Conservation (phyloP, 2,888 invertebrate species). For the Nomada ferruginata region DNA sequence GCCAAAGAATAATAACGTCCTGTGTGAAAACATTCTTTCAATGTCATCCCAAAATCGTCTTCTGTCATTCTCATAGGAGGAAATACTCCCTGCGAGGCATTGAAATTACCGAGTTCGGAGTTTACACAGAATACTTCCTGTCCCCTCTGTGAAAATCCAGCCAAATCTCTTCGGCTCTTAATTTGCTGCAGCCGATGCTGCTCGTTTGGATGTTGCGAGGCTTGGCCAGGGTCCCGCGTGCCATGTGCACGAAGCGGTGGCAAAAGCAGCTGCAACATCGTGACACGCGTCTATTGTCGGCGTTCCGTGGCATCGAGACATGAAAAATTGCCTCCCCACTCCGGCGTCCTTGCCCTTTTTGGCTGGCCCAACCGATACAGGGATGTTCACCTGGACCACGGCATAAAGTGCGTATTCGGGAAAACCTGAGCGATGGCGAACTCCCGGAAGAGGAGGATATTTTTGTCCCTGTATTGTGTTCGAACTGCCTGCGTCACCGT, state of each 20-base stretch:
- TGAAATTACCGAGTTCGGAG: slow-evolving; percentile 8
- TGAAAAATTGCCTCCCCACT: slow-evolving; percentile 80
- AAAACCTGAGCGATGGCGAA: slow-evolving; percentile 28
- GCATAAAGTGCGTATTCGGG: slow-evolving; percentile 53
- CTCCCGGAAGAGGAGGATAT: slow-evolving; percentile 11
- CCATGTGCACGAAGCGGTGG: slow-evolving; percentile 82
- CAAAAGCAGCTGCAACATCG: slow-evolving; percentile 81
- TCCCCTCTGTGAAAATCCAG: slow-evolving; percentile 23
- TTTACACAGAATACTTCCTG: slow-evolving; percentile 16
- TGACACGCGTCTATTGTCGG: slow-evolving; percentile 84
- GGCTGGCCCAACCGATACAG: slow-evolving; percentile 28
- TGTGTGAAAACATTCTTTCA: too few relatives aligned
- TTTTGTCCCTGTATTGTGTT: neutral
- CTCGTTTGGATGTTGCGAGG: slow-evolving; percentile 72
- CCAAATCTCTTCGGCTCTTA: slow-evolving; percentile 19
- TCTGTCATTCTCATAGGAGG: slow-evolving; percentile 1
- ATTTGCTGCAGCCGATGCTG: slow-evolving; percentile 44
- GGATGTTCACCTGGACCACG: slow-evolving; percentile 80
- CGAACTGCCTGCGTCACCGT: neutral
- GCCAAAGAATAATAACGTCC: too few relatives aligned
- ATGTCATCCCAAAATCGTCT: neutral
- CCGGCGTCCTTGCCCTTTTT: slow-evolving; percentile 19
- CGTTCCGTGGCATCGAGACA: slow-evolving; percentile 82
- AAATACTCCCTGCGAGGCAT: slow-evolving; percentile 16
- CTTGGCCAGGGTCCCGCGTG: slow-evolving; percentile 64